Percentiles rank a stretch among this genome's conserved stretches.
These are phyloP conservation scores for Anarhynchus alexandrinus DNA, from an alignment of 2,113 vertebrate genomes.

Conservation along the genomic window DNA sequence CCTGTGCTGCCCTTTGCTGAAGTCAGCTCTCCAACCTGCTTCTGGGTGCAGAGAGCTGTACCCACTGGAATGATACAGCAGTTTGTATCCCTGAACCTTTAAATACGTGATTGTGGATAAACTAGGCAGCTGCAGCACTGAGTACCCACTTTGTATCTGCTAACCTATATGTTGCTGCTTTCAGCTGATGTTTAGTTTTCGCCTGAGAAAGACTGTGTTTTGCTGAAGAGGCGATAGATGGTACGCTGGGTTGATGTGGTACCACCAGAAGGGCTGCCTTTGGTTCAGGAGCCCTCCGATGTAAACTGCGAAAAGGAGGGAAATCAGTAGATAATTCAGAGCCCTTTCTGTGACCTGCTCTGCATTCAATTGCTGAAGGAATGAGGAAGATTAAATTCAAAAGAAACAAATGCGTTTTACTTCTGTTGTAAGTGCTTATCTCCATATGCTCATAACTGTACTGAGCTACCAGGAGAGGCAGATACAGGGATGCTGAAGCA, in stretches of 20 bases:
- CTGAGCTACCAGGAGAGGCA: not conserved
- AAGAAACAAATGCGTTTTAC: not conserved
- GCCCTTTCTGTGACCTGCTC: not conserved
- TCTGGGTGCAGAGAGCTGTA: not conserved
- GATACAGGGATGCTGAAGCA: not conserved
- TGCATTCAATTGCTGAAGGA: not conserved
- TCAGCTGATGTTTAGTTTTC: not conserved
- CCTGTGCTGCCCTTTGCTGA: not conserved
- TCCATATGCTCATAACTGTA: not conserved
- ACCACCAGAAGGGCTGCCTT: not conserved
- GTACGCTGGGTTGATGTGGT: not conserved
- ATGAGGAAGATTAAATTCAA: not conserved
- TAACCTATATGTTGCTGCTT: not conserved
- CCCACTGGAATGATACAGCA: not conserved
- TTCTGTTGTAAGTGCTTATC: not conserved
- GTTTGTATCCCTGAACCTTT: not conserved
- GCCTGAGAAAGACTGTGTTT: not conserved
- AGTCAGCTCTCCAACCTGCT: not conserved
- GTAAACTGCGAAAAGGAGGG: not conserved
- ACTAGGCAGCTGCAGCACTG: not conserved
- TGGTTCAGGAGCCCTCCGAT: not conserved
- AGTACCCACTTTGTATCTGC: not conserved
- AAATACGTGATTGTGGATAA: not conserved
- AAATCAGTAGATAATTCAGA: not conserved
- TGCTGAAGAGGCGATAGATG: not conserved